Evolutionary conservation across 2,888 invertebrate species (phyloP), one percentile per base, ranked within the genome.

Genomic region (Agonopterix subpropinquella): DNA sequence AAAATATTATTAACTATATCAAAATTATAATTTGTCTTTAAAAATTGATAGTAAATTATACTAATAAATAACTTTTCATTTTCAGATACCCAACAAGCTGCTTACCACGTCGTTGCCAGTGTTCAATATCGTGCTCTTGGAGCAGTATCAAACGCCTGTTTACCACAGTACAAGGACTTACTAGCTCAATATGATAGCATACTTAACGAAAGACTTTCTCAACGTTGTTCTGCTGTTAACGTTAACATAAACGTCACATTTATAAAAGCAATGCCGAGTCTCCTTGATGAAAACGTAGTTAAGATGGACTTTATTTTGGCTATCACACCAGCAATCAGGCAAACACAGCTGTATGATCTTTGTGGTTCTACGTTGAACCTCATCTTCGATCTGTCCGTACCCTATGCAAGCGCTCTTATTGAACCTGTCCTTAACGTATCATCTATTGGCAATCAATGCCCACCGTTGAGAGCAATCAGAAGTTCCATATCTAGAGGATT

Each of bases 191-290:
- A 95, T 67, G 96, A 96, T 63, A 80, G 87, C 35, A 92, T 93
- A 43, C 86, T 98, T 2, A 97, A 97, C 65, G 92, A 90, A 50
- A 90, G 96, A 53, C 87, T 98, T 10, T 96, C 97, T 0, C 95
- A 96, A 70, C 92, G 97, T 61, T 98, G 98, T 77, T 98, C 98
- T 0, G 96, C 96, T 3, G 96, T 97, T 44, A 97, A 97, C 65
- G 96, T 98, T 0, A 95, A 96, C 71, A 97, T 98, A 90, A 97
- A 97, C 67, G 98, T 98, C 0, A 94, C 96, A 0, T 95, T 98
- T 65, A 90, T 97, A 0, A 93, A 95, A 61, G 94, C 95, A 0
- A 90, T 93, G 66, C 94, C 96, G n/a, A 90, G 90, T 47, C 83
- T 96, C 10, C 69, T 95, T 1, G 96, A 96, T 66, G 96, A 96